Conservation (phyloP, 2,797 vertebrate genomes). For the Ctenopoma kingsleyae region DNA sequence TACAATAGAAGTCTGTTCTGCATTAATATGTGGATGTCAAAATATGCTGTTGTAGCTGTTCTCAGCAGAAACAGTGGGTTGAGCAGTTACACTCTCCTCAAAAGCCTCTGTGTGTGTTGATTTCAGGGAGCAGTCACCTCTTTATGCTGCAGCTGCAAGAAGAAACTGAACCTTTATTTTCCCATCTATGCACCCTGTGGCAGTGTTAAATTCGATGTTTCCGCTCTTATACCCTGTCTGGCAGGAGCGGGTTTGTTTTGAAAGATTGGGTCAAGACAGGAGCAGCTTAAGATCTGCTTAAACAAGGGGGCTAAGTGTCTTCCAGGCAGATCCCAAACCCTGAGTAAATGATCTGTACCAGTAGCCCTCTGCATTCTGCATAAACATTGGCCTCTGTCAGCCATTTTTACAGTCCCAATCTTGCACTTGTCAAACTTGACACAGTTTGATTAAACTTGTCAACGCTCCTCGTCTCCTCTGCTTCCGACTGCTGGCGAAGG, state of each 20-base stretch:
- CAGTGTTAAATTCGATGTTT: conserved; percentile 70
- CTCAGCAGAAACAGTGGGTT: conserved; percentile 31
- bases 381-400: conserved; percentile 67
- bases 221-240: conserved; percentile 53
- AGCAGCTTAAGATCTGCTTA: conserved; percentile 58
- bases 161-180: conserved; percentile 56
- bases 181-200: conserved; percentile 44
- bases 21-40: conserved; percentile 55
- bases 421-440: conserved; percentile 70
- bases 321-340: conserved; percentile 38
- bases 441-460: conserved; percentile 82
- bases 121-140: conserved; percentile 58
- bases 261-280: conserved; percentile 60
- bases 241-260: conserved; percentile 62
- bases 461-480: conserved; percentile 50
- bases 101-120: conserved; percentile 46
- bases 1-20: conserved; percentile 41
- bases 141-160: conserved; percentile 57
- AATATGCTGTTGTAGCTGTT: conserved; percentile 57
- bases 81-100: conserved; percentile 30
- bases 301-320: conserved; percentile 51
- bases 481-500: conserved; percentile 47
- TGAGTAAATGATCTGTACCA: conserved; percentile 56
- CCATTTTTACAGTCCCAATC: conserved; percentile 58
- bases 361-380: conserved; percentile 54